Evolutionary conservation across 2,113 vertebrate species (phyloP).

Genomic region (Etia nguti): DNA sequence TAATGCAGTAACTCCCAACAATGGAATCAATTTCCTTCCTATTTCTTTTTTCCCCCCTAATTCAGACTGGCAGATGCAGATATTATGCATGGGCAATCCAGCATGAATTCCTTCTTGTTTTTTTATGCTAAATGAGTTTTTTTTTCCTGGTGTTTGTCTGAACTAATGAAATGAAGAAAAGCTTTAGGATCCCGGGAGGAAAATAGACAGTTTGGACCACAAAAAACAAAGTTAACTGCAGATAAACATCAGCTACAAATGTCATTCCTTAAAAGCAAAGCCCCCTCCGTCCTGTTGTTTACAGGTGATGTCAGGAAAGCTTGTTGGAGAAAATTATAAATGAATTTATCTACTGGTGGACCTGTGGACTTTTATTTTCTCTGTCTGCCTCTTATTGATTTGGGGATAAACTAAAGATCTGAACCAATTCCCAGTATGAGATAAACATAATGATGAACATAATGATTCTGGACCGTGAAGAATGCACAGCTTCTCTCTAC

Average conservation of each 20-base stretch:
- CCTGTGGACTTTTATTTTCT: background rate
- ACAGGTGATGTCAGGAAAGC: background rate
- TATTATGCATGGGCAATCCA: constrained; percentile 15
- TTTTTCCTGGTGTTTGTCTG: constrained; percentile 11
- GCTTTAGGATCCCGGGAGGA: background rate
- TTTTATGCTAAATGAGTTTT: background rate
- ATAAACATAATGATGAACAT: background rate
- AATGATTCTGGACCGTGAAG: background rate
- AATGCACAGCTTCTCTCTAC: background rate
- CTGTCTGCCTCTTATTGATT: background rate
- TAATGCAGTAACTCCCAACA: background rate
- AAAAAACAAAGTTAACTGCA: background rate
- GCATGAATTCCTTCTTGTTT: constrained; percentile 11
- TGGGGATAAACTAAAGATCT: background rate
- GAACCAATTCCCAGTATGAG: background rate
- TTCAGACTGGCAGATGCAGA: constrained; percentile 29
- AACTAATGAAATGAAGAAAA: constrained; percentile 18
- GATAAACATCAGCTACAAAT: background rate
- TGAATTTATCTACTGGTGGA: rapidly evolving
- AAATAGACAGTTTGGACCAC: background rate
- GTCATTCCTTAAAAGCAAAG: background rate
- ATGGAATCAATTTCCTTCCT: constrained; percentile 8
- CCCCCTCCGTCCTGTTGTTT: rapidly evolving
- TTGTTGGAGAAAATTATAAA: background rate
- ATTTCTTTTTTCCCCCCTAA: background rate